These are phyloP conservation scores for Acipenser transmontanus DNA, from an alignment of 2,797 vertebrate genomes.

Conservation along the genomic window DNA sequence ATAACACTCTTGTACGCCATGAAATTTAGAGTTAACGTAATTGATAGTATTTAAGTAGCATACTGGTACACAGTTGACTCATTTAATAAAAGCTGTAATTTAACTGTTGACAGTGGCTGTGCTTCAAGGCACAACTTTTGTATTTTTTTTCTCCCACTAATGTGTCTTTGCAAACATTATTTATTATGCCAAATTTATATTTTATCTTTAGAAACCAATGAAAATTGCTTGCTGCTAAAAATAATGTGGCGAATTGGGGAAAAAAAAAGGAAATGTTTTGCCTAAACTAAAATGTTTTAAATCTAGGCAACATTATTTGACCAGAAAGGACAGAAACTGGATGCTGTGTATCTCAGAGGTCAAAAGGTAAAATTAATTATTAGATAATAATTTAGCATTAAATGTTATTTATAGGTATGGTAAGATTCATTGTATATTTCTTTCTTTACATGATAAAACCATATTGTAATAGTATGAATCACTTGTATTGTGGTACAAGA, in stretches of 20 bases:
- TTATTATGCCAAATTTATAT: background rate
- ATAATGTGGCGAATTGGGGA: no score
- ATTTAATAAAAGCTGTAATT: no score
- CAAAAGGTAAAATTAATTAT: constrained; percentile 45
- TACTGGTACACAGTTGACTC: no score
- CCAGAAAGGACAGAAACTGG: constrained; percentile 60
- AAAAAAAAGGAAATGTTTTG: no score
- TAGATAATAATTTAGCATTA: background rate
- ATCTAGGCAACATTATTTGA: constrained; percentile 56
- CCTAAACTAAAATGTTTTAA: constrained; percentile 15
- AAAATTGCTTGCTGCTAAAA: background rate
- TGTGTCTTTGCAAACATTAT: background rate
- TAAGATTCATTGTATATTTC: background rate
- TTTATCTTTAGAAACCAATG: background rate
- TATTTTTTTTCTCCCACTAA: background rate
- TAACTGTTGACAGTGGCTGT: no score
- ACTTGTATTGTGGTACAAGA: no score
- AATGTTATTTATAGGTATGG: no score
- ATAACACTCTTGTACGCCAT: no score
- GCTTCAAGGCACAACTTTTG: no score
- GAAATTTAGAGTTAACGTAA: no score
- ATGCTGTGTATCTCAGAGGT: constrained; percentile 53
- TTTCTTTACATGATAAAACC: background rate
- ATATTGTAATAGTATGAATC: no score
- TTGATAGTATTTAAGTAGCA: no score